phyloP scores from a whole-genome alignment of 2,113 vertebrate genomes.

The Manacus vitellinus region DNA sequence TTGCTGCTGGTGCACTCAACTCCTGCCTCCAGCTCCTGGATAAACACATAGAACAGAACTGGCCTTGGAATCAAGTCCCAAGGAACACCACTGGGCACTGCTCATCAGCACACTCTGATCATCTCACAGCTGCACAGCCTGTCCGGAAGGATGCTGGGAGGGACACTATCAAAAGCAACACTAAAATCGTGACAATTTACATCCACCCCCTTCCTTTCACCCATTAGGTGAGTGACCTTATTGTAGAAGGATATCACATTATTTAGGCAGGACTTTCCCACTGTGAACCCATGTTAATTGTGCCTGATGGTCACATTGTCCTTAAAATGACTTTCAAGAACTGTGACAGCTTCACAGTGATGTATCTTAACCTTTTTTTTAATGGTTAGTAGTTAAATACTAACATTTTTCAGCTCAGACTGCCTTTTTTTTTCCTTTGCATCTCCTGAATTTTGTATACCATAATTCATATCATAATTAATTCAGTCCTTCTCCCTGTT shows the following conservation, averaged over 20 bases:
- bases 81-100: not conserved
- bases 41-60: not conserved
- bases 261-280: not conserved
- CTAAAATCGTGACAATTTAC: not conserved
- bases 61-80: not conserved
- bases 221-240: not conserved
- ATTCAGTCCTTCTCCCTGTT: not conserved
- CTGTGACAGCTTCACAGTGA: not conserved
- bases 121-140: not conserved
- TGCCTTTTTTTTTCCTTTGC: not conserved
- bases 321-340: not conserved
- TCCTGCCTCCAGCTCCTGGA: not conserved
- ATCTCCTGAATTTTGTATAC: not conserved
- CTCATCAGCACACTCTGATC: accelerated
- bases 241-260: not conserved
- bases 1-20: not conserved
- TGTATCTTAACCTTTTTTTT: not conserved
- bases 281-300: not conserved
- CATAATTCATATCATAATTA: not conserved
- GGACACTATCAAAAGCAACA: not conserved
- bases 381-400: not conserved
- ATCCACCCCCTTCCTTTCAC: not conserved
- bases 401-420: not conserved
- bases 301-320: not conserved
- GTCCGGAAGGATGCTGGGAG: not conserved